Conservation (phyloP, 2,113 vertebrate genomes). For the Menidia beryllina region DNA sequence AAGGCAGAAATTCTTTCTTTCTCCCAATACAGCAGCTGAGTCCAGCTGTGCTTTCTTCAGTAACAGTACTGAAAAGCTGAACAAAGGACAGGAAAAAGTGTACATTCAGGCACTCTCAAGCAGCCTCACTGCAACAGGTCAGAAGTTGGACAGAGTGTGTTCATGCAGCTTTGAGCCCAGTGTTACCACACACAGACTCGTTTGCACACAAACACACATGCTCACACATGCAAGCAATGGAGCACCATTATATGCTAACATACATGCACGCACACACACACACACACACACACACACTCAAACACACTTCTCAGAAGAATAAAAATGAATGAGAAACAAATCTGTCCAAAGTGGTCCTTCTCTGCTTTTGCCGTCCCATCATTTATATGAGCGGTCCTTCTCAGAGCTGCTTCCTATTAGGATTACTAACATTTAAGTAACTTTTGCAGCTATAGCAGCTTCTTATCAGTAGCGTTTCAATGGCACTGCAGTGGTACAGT, state of each 20-base stretch:
- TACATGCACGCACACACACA: constrained; percentile 22
- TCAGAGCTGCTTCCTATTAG: constrained; percentile 54
- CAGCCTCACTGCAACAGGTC: constrained; percentile 64
- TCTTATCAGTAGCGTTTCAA: constrained; percentile 65
- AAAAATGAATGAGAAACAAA: constrained; percentile 54
- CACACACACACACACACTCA: constrained; percentile 5
- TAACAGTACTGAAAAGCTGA: constrained; percentile 45
- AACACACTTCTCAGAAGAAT: constrained; percentile 39
- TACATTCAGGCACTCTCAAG: constrained; percentile 71
- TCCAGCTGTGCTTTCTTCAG: constrained; percentile 38
- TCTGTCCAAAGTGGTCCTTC: constrained; percentile 48
- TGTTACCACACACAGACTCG: constrained; percentile 59
- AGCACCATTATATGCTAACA: constrained; percentile 65
- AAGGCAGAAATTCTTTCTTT: constrained; percentile 9
- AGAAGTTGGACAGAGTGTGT: constrained; percentile 62
- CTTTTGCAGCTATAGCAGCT: constrained; percentile 61
- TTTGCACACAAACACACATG: constrained; percentile 62
- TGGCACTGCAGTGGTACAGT: constrained; percentile 53
- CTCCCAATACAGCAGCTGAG: constrained; percentile 18
- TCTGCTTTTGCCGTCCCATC: constrained; percentile 24
- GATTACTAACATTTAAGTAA: constrained; percentile 59
- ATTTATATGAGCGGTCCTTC: constrained; percentile 45
- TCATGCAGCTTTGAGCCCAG: constrained; percentile 63
- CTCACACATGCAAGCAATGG: constrained; percentile 64
- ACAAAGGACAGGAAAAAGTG: constrained; percentile 20